Evolutionary conservation across 2,888 invertebrate genomes (phyloP).

Genomic region (Dryococelus australis): DNA sequence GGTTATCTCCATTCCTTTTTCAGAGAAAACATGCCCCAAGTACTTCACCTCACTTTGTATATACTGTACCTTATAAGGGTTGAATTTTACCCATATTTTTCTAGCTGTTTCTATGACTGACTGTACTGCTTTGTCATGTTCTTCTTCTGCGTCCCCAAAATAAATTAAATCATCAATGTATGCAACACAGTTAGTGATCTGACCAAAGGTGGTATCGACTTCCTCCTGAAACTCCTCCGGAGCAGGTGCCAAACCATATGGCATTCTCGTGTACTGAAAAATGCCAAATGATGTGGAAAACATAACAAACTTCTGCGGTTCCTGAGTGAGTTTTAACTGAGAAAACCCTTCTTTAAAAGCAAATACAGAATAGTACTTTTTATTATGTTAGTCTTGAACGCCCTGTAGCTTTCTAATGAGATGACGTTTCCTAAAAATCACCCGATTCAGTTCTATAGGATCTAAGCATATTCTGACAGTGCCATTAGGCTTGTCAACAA

Average conservation of each 20-base stretch:
- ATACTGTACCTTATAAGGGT: neutral
- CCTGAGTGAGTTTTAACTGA: neutral
- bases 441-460: too few relatives aligned
- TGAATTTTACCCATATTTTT: neutral
- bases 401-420: neutral
- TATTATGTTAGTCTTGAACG: neutral
- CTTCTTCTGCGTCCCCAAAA: neutral
- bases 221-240: neutral
- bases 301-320: neutral
- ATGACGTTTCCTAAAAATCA: neutral
- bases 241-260: neutral
- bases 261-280: too few relatives aligned
- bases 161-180: neutral
- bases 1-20: neutral
- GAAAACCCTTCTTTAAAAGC: neutral
- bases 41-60: neutral
- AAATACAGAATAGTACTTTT: neutral
- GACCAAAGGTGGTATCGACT: neutral
- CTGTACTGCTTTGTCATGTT: neutral
- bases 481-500: neutral
- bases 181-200: too few relatives aligned
- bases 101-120: neutral
- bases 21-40: neutral
- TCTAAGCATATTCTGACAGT: neutral
- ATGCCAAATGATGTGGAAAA: too few relatives aligned